These are phyloP conservation scores for Diaphora mendica DNA, from an alignment of 2,888 invertebrate genomes.

Conservation along the genomic window DNA sequence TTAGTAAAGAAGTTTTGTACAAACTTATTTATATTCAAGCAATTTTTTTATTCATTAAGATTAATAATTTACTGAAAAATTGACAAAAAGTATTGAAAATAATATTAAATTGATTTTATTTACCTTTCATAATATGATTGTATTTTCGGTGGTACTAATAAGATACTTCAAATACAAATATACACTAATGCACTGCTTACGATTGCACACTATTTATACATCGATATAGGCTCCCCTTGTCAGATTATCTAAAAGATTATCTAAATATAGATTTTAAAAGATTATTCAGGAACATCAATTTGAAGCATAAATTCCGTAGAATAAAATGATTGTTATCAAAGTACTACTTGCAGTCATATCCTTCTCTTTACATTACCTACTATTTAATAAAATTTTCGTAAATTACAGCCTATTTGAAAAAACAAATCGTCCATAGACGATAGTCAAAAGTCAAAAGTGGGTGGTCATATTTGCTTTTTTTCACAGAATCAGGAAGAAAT, in stretches of 20 bases:
- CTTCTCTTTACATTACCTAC: neutral
- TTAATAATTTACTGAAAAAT: no score
- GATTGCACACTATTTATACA: conserved; percentile 37
- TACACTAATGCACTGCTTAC: conserved; percentile 20
- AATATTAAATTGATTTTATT: neutral
- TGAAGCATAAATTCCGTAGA: neutral
- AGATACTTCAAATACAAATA: conserved; percentile 8
- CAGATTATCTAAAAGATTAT: conserved; percentile 29
- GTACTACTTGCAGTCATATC: neutral
- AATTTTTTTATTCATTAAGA: no score
- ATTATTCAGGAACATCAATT: conserved; percentile 26
- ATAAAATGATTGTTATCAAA: conserved; percentile 3
- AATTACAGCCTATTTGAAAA: no score
- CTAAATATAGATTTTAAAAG: conserved; percentile 31
- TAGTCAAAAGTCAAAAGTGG: no score
- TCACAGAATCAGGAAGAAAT: no score
- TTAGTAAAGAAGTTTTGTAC: no score
- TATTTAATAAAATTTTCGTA: no score
- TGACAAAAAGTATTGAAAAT: neutral
- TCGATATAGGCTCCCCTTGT: conserved; percentile 7
- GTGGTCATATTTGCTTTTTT: no score
- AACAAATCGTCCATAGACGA: no score
- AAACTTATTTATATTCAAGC: no score
- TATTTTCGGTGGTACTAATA: conserved; percentile 8
- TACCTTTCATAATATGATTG: conserved; percentile 31